Base-by-base conservation (phyloP, 1,140 invertebrate genomes). In the Bombus huntii region DNA sequence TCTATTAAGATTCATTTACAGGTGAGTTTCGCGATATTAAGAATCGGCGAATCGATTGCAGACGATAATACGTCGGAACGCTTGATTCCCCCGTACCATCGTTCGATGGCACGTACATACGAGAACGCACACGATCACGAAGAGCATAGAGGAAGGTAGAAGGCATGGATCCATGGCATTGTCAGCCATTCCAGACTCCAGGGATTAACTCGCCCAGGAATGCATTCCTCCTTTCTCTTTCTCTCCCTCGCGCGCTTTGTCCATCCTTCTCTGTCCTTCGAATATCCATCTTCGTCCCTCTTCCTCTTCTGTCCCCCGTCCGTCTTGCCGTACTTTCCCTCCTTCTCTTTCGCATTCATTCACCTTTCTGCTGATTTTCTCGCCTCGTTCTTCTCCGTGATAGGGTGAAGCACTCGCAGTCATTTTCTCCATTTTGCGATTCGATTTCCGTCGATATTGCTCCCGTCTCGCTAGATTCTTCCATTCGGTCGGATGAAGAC, bases 371-470 rank as follows among this genome's bases (percentile, higher is more conserved):
- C 71, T 77, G 81, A 59, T 87, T 87, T 90, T 88, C 88, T 78
- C 86, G 85, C 84, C 81, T 82, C 82, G 83, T 83, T 85, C 44
- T 37, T 34, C 57, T 53, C 78, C 59, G 25, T 5, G 89, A 80
- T 62, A 80, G 70, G 79, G 66, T 42, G 65, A 90, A 85, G 87
- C 86, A 90, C 84, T 86, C 80, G 85, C 88, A 93, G 93, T 94
- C 91, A 94, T 94, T 94, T 94, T 94, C 93, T 93, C 92, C 93
- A 92, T 93, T 94, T 94, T 93, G 92, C 93, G 89, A 94, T 94
- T 94, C 94, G 93, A 94, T 94, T 94, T 94, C 93, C 93, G 92
- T 78, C 92, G 92, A 94, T 94, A 94, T 94, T 94, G 93, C 93
- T 92, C 85, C 88, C 91, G 90, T 92, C 93, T 92, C 90, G 88